These are phyloP conservation scores for Xiphias gladius DNA, from an alignment of 2,113 vertebrate species.

Conservation along the genomic window DNA sequence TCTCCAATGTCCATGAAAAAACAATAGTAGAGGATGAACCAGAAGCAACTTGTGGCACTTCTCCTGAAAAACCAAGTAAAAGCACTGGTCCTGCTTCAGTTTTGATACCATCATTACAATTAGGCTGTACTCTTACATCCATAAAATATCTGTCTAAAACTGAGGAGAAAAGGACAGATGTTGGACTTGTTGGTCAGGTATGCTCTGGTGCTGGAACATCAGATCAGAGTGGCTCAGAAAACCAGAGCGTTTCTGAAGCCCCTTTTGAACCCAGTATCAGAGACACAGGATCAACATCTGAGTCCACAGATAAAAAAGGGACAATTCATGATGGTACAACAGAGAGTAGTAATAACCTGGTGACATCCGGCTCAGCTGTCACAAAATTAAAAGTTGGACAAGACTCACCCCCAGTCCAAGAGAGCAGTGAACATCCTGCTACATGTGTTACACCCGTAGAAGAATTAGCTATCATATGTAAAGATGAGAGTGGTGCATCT, in stretches of 20 bases:
- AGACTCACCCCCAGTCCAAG: neutral
- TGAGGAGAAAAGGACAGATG: neutral
- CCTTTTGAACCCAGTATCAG: slow-evolving; percentile 23
- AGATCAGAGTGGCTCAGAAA: slow-evolving; percentile 36
- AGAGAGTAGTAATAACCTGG: neutral
- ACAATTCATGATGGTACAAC: neutral
- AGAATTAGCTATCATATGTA: slow-evolving; percentile 2
- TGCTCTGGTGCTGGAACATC: slow-evolving; percentile 11
- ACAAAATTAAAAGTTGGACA: slow-evolving; percentile 10
- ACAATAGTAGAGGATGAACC: neutral
- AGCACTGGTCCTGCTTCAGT: neutral
- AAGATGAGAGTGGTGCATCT: neutral
- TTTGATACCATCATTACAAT: neutral
- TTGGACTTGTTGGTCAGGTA: neutral
- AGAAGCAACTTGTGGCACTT: neutral
- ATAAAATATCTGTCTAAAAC: neutral
- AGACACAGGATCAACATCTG: slow-evolving; percentile 6
- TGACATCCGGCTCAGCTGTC: neutral
- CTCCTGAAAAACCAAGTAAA: neutral
- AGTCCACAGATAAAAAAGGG: slow-evolving; percentile 9
- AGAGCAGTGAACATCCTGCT: neutral
- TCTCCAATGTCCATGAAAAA: neutral
- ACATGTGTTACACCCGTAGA: neutral
- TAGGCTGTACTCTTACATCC: neutral
- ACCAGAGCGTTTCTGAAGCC: slow-evolving; percentile 43